Base-by-base conservation (phyloP, 2,113 vertebrate genomes). In the Onychorhynchus coronatus region DNA sequence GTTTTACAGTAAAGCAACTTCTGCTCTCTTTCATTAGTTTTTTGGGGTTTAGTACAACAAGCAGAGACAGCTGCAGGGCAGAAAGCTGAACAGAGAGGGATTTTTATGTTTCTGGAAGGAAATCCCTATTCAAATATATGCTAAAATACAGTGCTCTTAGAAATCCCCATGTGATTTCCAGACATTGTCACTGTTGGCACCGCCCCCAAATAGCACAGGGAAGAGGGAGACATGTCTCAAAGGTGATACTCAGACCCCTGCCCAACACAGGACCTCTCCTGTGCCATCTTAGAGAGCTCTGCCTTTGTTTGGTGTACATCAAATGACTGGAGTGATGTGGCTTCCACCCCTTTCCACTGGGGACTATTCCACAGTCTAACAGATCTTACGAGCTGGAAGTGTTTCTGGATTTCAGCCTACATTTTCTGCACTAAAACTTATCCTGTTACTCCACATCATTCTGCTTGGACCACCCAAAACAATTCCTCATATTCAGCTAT, bases 101-200 rank as follows among this genome's bases (percentile, higher is more conserved):
- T 84, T 91, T 95, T 35, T 81, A 41, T 66, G 31, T 44, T 95
- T 81, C 76, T 2, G 0, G 49, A 84, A 68, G 61, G 73, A 96
- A 95, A 96, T 39, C 61, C 65, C 91, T 92, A 58, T 81, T 89
- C 85, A 94, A 95, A 92, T 65, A 77, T 9, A 88, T 49, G 65
- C 80, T 94, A 91, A 92, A 93, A 74, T 31, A 42, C 19, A 71
- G 44, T 1, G 12, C 3, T 63, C 68, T 78, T 39, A 84, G 56
- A 96, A 94, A 93, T 10, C 82, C 56, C 63, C 3, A 0, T 9
- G 39, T 3, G 3, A 59, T 84, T 91, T 96, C 56, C 83, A 95
- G 82, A 72, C 44, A 21, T 14, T 71, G 37, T 14, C 68, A 44
- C 31, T 39, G 35, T 11, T 63, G 46, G 41, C n/a, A 68, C 31